Percentiles rank a stretch among this genome's conserved stretches.
phyloP scores from a whole-genome alignment of 2,113 vertebrate species.

The Shinisaurus crocodilurus region DNA sequence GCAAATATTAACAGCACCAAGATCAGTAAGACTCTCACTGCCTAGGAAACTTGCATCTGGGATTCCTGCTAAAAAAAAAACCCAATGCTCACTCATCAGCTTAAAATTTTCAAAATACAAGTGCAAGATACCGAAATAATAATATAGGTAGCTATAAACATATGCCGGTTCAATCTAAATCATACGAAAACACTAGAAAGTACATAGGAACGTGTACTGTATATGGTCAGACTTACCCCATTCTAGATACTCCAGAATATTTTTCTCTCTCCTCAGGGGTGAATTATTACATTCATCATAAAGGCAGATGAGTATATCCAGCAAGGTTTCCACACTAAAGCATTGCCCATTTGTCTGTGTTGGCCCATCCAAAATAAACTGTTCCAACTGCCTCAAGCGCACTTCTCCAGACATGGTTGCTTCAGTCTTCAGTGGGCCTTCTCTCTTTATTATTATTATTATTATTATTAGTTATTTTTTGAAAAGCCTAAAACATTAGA shows the following conservation, averaged over 20 bases:
- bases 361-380: constrained; percentile 95
- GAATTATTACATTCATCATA: constrained; percentile 98
- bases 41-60: not conserved
- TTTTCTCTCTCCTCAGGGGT: constrained; percentile 95
- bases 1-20: not conserved
- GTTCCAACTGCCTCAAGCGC: constrained; percentile 97
- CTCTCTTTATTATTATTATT: constrained; percentile 56
- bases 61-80: constrained; percentile 10
- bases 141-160: constrained; percentile 52
- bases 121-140: constrained; percentile 20
- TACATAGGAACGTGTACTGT: constrained; percentile 32
- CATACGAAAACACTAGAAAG: constrained; percentile 47
- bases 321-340: constrained; percentile 94
- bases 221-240: constrained; percentile 89
- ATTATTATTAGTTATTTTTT: constrained; percentile 47
- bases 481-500: constrained; percentile 46
- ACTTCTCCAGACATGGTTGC: constrained; percentile 96
- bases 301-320: constrained; percentile 97
- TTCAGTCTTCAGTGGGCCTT: constrained; percentile 67
- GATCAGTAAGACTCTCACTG: not conserved
- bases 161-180: constrained; percentile 31
- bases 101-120: constrained; percentile 19
- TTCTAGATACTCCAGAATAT: constrained; percentile 93
- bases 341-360: constrained; percentile 89
- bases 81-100: constrained; percentile 24